phyloP scores from a whole-genome alignment of 2,888 invertebrate genomes.

The Cheilosia urbana region DNA sequence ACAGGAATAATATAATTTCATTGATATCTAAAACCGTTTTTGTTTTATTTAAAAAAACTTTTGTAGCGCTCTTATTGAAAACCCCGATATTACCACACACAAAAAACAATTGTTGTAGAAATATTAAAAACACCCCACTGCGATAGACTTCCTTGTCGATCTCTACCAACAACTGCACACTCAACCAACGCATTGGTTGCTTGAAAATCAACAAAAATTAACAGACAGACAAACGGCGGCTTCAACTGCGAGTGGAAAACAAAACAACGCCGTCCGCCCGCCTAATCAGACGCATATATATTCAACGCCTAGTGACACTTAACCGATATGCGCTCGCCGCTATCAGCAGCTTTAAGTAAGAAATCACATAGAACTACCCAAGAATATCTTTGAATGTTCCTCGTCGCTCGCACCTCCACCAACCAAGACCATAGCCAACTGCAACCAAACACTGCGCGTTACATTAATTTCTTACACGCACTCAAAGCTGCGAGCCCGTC shows the following conservation, averaged over 20 bases:
- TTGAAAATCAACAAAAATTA: conserved; percentile 28
- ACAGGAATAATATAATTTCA: too few species aligned
- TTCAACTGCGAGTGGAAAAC: background rate
- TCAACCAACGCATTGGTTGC: background rate
- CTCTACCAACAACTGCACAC: background rate
- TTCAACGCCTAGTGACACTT: conserved; percentile 69
- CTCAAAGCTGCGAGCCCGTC: conserved; percentile 24
- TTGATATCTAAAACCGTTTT: too few species aligned
- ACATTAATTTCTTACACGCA: conserved; percentile 73
- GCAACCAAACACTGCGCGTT: conserved; percentile 61
- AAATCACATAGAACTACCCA: conserved; percentile 70
- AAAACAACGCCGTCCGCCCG: background rate
- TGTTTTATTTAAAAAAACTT: too few species aligned
- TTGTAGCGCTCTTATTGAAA: too few species aligned
- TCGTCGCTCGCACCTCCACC: conserved; percentile 33
- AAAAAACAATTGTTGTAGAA: too few species aligned
- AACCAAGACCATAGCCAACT: conserved; percentile 1
- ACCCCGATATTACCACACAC: too few species aligned
- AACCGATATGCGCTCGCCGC: conserved; percentile 62
- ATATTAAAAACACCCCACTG: too few species aligned
- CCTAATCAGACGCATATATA: conserved; percentile 71
- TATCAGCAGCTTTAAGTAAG: conserved; percentile 66
- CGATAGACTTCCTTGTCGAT: too few species aligned
- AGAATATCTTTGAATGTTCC: conserved; percentile 31
- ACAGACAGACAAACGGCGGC: conserved; percentile 10